phyloP scores from a whole-genome alignment of 2,888 invertebrate genomes.

The Alloscopus bannaensis region DNA sequence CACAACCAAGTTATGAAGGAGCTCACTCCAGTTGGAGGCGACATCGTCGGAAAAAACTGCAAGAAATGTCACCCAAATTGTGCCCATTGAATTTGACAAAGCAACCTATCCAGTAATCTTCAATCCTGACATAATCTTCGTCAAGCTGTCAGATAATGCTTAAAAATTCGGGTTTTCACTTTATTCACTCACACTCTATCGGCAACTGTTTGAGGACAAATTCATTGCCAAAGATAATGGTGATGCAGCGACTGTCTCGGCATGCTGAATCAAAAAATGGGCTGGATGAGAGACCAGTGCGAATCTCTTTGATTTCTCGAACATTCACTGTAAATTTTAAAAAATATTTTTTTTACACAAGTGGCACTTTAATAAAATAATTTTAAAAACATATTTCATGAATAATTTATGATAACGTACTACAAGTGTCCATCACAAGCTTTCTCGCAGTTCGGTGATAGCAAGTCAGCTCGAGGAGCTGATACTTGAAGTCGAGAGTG shows the following conservation, averaged over 20 bases:
- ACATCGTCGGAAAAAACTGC: constrained; percentile 30
- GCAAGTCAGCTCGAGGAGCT: constrained; percentile 34
- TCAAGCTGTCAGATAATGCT: too few species aligned
- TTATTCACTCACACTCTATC: constrained; percentile 29
- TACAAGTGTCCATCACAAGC: constrained; percentile 26
- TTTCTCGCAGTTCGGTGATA: not conserved
- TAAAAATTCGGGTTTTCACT: too few species aligned
- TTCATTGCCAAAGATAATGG: constrained; percentile 24
- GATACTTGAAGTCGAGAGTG: constrained; percentile 21
- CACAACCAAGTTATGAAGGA: constrained; percentile 16
- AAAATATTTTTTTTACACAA: not conserved
- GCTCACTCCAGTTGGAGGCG: constrained; percentile 18
- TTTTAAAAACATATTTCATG: not conserved
- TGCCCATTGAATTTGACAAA: not conserved
- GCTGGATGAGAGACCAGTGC: constrained; percentile 23
- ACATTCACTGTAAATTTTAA: constrained; percentile 26
- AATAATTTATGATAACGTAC: constrained; percentile 19
- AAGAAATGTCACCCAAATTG: not conserved
- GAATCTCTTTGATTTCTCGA: constrained; percentile 35
- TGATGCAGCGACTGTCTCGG: constrained; percentile 20
- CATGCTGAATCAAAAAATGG: constrained; percentile 23
- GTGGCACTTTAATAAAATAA: constrained; percentile 1
- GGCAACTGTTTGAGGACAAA: constrained; percentile 37
- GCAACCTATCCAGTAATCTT: too few species aligned
- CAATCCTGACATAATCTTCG: too few species aligned